Evolutionary conservation across 2,113 vertebrate species (phyloP).

Genomic region (Mustela lutreola): DNA sequence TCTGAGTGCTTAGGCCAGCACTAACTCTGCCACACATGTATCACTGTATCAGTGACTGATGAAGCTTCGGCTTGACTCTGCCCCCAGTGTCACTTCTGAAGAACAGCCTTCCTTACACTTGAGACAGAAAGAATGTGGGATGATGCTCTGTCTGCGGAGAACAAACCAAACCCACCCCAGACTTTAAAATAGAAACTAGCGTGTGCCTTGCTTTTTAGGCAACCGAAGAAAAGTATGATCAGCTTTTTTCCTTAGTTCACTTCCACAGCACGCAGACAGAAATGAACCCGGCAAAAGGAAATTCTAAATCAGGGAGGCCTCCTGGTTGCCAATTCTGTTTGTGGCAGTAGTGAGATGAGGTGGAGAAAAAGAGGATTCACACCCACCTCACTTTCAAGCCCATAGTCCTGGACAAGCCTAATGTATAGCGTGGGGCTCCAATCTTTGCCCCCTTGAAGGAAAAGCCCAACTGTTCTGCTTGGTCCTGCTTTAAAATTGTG

Average conservation of each 20-base stretch:
- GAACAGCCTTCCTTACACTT: constrained; percentile 24
- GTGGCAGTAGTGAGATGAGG: neutral
- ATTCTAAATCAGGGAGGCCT: neutral
- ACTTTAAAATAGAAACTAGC: constrained; percentile 23
- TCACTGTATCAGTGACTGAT: constrained; percentile 56
- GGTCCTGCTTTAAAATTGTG: constrained; percentile 90
- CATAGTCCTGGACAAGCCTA: constrained; percentile 97
- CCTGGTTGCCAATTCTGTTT: neutral
- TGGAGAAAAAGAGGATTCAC: neutral
- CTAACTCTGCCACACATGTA: constrained; percentile 48
- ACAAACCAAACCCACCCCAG: neutral
- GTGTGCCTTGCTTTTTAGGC: neutral
- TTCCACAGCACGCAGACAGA: neutral
- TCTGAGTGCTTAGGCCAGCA: constrained; percentile 75
- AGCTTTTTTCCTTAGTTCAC: neutral
- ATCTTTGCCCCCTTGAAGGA: constrained; percentile 93
- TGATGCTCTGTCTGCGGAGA: neutral
- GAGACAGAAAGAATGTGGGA: neutral
- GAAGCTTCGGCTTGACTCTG: constrained; percentile 59
- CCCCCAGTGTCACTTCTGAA: neutral
- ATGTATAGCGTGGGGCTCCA: constrained; percentile 98
- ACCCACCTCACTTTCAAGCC: constrained; percentile 95
- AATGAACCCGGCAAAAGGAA: neutral
- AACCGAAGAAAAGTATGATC: neutral
- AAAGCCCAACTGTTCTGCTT: constrained; percentile 93